These are phyloP conservation scores for Cotesia typhae DNA, from an alignment of 1,140 invertebrate genomes.

Conservation along the genomic window DNA sequence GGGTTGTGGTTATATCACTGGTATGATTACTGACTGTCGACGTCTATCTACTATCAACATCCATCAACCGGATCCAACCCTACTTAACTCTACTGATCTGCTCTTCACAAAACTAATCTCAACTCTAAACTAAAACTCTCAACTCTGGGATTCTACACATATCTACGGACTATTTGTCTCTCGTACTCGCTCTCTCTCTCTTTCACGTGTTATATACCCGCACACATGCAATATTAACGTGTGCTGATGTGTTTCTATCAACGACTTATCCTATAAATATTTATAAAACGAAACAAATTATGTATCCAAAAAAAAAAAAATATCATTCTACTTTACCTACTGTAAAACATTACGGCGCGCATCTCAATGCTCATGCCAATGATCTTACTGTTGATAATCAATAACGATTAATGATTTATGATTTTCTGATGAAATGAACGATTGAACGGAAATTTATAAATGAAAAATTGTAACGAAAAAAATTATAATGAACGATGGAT, in stretches of 20 bases:
- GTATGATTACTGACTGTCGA: not conserved
- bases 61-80: slow-evolving; percentile 24
- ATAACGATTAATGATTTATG: not conserved
- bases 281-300: not conserved
- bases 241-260: not conserved
- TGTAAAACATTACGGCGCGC: not conserved
- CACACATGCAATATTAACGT: not conserved
- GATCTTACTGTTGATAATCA: too few species aligned
- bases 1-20: not conserved
- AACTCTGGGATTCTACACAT: slow-evolving; percentile 14
- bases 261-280: not conserved
- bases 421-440: not conserved
- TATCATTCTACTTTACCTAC: too few species aligned
- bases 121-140: not conserved
- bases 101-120: not conserved
- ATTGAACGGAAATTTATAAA: slow-evolving; percentile 12
- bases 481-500: not conserved
- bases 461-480: slow-evolving; percentile 3
- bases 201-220: slow-evolving; percentile 13
- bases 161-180: slow-evolving; percentile 33
- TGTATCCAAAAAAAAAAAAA: too few species aligned
- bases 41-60: slow-evolving; percentile 19
- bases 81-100: slow-evolving; percentile 9
- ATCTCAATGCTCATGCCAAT: not conserved
- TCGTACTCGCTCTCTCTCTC: slow-evolving; percentile 26